phyloP scores from a whole-genome alignment of 2,797 vertebrate species.

The Crocodylus rhombifer region DNA sequence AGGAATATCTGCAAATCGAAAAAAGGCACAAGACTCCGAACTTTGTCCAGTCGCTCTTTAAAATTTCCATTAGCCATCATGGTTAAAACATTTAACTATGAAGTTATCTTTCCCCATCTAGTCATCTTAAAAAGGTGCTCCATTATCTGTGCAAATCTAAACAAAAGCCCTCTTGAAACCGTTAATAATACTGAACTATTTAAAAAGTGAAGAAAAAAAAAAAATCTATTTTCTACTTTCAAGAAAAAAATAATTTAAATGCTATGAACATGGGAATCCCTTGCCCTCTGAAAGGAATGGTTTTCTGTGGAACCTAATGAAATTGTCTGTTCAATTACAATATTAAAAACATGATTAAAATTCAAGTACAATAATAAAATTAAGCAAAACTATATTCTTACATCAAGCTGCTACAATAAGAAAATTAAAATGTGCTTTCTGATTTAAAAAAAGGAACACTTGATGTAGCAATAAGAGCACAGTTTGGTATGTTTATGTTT shows the following conservation, averaged over 20 bases:
- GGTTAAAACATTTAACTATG: constrained; percentile 40
- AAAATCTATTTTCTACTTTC: constrained; percentile 75
- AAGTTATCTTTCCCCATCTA: constrained; percentile 49
- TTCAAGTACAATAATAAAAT: constrained; percentile 84
- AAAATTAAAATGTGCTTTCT: constrained; percentile 81
- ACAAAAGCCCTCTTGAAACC: constrained; percentile 79
- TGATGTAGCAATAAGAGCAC: constrained; percentile 92
- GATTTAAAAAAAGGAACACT: constrained; percentile 89
- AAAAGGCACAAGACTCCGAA: constrained; percentile 79
- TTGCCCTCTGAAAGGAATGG: constrained; percentile 82
- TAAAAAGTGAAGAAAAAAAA: constrained; percentile 29
- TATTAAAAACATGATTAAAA: constrained; percentile 87
- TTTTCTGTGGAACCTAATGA: constrained; percentile 79
- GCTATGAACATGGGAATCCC: constrained; percentile 71
- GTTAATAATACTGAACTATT: constrained; percentile 82
- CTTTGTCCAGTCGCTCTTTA: constrained; percentile 64
- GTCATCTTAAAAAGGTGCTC: constrained; percentile 79
- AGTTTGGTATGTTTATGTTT: constrained; percentile 88
- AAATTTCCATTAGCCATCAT: constrained; percentile 65
- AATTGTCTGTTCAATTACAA: constrained; percentile 81
- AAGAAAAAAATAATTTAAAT: constrained; percentile 64
- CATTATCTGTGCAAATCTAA: constrained; percentile 82
- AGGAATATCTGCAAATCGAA: constrained; percentile 70
- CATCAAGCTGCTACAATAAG: constrained; percentile 79
- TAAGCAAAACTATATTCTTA: constrained; percentile 83